Evolutionary conservation across 2,113 vertebrate species (phyloP).

Genomic region (Antigone vipio): DNA sequence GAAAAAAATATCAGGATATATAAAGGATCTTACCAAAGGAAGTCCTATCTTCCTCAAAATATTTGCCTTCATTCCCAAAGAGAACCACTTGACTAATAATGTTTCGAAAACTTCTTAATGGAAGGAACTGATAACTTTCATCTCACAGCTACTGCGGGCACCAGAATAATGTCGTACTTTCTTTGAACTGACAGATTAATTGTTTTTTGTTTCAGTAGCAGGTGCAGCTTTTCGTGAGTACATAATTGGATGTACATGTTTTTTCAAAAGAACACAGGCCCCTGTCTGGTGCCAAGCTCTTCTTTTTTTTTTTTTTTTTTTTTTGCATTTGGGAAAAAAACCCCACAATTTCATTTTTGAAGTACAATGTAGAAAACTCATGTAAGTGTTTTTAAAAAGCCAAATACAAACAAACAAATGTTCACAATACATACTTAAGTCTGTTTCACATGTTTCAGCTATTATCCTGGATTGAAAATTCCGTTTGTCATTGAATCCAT

Average conservation of each 20-base stretch:
- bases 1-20: conserved; percentile 65
- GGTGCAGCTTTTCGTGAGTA: conserved; percentile 80
- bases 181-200: conserved; percentile 63
- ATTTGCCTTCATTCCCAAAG: background rate
- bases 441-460: conserved; percentile 69
- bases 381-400: conserved; percentile 56
- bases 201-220: conserved; percentile 74
- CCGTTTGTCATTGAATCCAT: conserved; percentile 75
- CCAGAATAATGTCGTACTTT: conserved; percentile 39
- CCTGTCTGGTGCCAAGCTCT: conserved; percentile 57
- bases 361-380: conserved; percentile 48
- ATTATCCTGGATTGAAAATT: conserved; percentile 61
- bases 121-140: conserved; percentile 73
- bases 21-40: conserved; percentile 60
- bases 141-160: conserved; percentile 62
- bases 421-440: conserved; percentile 60
- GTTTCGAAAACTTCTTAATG: conserved; percentile 75
- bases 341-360: conserved; percentile 63
- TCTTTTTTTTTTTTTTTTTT: background rate
- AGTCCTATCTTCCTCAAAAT: conserved; percentile 49
- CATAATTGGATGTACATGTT: conserved; percentile 70
- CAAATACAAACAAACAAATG: conserved; percentile 66
- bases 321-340: background rate
- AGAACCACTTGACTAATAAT: conserved; percentile 29
- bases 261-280: conserved; percentile 50